Conservation (phyloP, 1,140 invertebrate species). For the Linepithema humile region DNA sequence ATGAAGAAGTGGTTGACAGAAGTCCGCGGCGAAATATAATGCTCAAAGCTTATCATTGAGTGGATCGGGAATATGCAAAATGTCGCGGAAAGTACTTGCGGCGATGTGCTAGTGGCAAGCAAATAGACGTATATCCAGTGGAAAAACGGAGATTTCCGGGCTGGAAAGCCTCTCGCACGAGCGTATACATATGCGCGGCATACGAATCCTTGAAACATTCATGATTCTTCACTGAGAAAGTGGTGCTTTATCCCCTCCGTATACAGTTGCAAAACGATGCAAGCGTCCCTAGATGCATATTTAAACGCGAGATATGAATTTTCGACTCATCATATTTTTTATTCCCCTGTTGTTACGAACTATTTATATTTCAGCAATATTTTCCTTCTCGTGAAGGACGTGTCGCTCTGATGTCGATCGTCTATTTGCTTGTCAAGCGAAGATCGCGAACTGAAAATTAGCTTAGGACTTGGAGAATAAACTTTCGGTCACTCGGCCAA, state of each 20-base stretch:
- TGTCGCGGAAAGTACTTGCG: constrained; percentile 47
- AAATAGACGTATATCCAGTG: constrained; percentile 45
- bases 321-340: constrained; percentile 50
- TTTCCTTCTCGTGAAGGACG: constrained; percentile 3
- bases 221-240: constrained; percentile 34
- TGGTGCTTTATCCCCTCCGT: background rate
- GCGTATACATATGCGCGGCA: background rate
- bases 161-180: constrained; percentile 20
- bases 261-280: constrained; percentile 1
- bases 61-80: constrained; percentile 49
- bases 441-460: constrained; percentile 21
- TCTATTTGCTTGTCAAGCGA: background rate
- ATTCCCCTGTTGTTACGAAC: background rate
- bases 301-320: constrained; percentile 45
- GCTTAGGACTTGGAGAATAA: background rate
- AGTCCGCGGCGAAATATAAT: constrained; percentile 32
- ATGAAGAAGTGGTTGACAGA: constrained; percentile 18
- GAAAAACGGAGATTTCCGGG: constrained; percentile 51
- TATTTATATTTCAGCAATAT: constrained; percentile 18
- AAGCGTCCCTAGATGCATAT: constrained; percentile 41
- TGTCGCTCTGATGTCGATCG: background rate
- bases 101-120: constrained; percentile 31
- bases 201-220: constrained; percentile 33
- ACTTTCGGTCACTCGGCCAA: background rate
- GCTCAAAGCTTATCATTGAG: constrained; percentile 49